These are phyloP conservation scores for Caenorhabditis sp. DNA, from an alignment of 2,888 invertebrate genomes.

Conservation along the genomic window DNA sequence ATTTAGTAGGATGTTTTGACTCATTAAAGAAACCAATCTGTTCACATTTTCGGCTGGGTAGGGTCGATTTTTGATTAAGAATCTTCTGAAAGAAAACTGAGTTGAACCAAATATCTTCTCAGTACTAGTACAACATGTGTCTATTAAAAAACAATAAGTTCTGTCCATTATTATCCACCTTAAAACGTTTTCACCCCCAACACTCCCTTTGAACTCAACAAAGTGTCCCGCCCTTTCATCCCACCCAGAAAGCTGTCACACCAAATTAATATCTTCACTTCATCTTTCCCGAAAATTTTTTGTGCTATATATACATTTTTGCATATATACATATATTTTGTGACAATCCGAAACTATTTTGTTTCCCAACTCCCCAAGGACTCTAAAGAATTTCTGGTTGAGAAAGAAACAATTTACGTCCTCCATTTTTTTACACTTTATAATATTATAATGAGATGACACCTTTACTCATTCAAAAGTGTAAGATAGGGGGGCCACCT, in stretches of 20 bases:
- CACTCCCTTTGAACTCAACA: background rate
- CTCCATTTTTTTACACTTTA: background rate
- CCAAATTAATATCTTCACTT: constrained; percentile 1
- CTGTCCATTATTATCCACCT: no score
- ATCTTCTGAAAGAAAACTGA: no score
- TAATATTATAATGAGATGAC: background rate
- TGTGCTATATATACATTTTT: background rate
- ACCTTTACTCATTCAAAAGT: no score
- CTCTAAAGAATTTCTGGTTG: background rate
- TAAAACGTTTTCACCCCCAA: no score
- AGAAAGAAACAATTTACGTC: background rate
- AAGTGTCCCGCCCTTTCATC: background rate
- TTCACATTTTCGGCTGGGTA: no score
- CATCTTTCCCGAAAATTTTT: background rate
- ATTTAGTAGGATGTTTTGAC: background rate
- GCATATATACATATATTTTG: background rate
- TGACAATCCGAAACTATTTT: background rate
- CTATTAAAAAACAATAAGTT: no score
- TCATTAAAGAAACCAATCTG: background rate
- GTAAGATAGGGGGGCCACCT: no score
- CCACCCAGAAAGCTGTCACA: background rate
- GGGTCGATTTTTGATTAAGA: no score
- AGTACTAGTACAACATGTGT: no score
- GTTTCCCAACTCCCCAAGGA: background rate
- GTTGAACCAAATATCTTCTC: no score